Percentiles rank a stretch among this genome's conserved stretches.
phyloP scores from a whole-genome alignment of 2,113 vertebrate species.

The Dromaius novaehollandiae region DNA sequence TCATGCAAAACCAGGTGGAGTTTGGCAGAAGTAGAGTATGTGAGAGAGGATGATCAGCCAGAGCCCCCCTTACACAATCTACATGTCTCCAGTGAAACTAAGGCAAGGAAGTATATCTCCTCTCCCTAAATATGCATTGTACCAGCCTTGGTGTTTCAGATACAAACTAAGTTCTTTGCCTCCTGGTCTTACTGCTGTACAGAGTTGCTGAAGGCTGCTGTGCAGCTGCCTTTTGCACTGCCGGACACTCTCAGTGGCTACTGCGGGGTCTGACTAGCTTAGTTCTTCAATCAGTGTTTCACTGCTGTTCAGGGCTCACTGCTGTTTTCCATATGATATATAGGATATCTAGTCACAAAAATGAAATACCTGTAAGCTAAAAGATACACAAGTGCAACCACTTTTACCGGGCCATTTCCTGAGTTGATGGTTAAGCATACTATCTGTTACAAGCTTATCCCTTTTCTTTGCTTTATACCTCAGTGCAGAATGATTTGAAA shows the following conservation, averaged over 20 bases:
- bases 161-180: not conserved
- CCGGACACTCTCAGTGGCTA: not conserved
- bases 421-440: not conserved
- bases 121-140: not conserved
- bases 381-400: not conserved
- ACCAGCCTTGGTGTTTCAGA: not conserved
- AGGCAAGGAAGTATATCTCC: not conserved
- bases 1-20: not conserved
- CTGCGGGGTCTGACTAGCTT: not conserved
- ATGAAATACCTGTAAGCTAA: not conserved
- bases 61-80: not conserved
- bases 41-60: not conserved
- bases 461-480: not conserved
- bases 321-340: not conserved
- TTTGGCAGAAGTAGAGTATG: not conserved
- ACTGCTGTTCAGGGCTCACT: not conserved
- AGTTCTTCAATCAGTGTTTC: not conserved
- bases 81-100: not conserved
- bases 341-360: not conserved
- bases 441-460: not conserved
- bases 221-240: not conserved
- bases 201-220: not conserved
- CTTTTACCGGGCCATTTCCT: not conserved
- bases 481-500: not conserved
- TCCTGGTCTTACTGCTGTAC: not conserved